A percentile compares a stretch with the other conserved stretches of the same genome.
Evolutionary conservation across 2,888 invertebrate genomes (phyloP).

Genomic region (Nemotelus pantherinus): DNA sequence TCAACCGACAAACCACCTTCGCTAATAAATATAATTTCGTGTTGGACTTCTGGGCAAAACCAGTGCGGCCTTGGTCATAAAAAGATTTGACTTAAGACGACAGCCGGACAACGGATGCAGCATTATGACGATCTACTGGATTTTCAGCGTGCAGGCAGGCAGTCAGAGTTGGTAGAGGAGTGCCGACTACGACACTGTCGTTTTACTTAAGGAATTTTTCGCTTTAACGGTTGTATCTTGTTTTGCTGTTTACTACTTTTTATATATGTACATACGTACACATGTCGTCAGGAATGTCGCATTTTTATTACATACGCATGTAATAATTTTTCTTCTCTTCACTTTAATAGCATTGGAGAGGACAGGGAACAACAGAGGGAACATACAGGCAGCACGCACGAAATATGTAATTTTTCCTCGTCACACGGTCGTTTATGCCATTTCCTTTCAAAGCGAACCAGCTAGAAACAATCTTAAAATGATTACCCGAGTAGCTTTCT

Average conservation of each 20-base stretch:
- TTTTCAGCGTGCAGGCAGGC: too few relatives aligned
- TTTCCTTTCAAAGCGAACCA: too few relatives aligned
- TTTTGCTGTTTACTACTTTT: constrained; percentile 6
- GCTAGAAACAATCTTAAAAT: too few relatives aligned
- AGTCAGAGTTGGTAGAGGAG: too few relatives aligned
- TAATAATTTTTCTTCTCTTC: background rate
- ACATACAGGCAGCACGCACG: background rate
- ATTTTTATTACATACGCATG: background rate
- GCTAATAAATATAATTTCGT: background rate
- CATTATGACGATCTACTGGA: background rate
- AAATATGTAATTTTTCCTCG: background rate
- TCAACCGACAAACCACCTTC: constrained; percentile 16
- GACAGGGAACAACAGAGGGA: background rate
- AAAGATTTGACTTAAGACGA: constrained; percentile 7
- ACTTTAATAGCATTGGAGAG: too few relatives aligned
- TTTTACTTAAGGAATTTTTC: constrained; percentile 12
- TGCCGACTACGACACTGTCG: background rate
- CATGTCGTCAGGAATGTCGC: background rate
- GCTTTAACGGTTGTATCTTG: constrained; percentile 24
- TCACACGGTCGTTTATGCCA: background rate
- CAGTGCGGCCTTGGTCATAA: constrained; percentile 13
- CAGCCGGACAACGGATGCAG: constrained; percentile 10
- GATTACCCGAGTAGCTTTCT: too few relatives aligned
- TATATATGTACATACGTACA: background rate
- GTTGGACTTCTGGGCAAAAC: background rate